Evolutionary conservation across 1,140 invertebrate genomes (phyloP).

Genomic region (Drosophila nikananu): DNA sequence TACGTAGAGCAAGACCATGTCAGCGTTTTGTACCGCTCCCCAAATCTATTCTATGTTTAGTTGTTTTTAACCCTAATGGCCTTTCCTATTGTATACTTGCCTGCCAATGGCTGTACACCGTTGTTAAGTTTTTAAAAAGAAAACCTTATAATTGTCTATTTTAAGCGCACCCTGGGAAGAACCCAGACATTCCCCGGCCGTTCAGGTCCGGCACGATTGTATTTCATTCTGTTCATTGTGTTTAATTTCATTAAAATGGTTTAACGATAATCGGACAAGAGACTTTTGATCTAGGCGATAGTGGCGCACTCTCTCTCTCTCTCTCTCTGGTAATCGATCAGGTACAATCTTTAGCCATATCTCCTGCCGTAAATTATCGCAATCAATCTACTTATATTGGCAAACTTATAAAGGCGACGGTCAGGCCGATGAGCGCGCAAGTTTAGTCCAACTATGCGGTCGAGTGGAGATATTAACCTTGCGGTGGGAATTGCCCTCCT

Average conservation of each 20-base stretch:
- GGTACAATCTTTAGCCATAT: slow-evolving; percentile 23
- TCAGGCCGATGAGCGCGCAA: background rate
- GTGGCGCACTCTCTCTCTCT: background rate
- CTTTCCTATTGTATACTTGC: slow-evolving; percentile 18
- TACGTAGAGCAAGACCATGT: slow-evolving; percentile 39
- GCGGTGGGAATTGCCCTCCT: slow-evolving; percentile 23
- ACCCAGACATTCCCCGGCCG: slow-evolving; percentile 52
- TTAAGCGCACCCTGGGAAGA: slow-evolving; percentile 42
- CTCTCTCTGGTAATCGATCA: slow-evolving; percentile 20
- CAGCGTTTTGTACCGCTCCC: slow-evolving; percentile 38
- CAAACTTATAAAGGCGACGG: slow-evolving; percentile 39
- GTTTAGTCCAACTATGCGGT: slow-evolving; percentile 33
- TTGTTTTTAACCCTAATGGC: slow-evolving; percentile 6
- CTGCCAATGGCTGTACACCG: background rate
- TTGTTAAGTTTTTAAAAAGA: slow-evolving; percentile 39
- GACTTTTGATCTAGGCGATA: slow-evolving; percentile 29
- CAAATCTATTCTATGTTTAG: slow-evolving; percentile 12
- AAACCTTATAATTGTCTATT: slow-evolving; percentile 38
- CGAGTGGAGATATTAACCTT: slow-evolving; percentile 15
- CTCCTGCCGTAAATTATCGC: slow-evolving; percentile 44
- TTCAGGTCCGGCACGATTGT: slow-evolving; percentile 26
- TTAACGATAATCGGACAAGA: slow-evolving; percentile 39
- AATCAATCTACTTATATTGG: slow-evolving; percentile 28
- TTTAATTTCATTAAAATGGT: slow-evolving; percentile 62
- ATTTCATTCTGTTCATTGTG: slow-evolving; percentile 57